Percentiles rank a stretch among this genome's conserved stretches.
Conservation (phyloP, 2,888 invertebrate species). For the Hartigia nigra region DNA sequence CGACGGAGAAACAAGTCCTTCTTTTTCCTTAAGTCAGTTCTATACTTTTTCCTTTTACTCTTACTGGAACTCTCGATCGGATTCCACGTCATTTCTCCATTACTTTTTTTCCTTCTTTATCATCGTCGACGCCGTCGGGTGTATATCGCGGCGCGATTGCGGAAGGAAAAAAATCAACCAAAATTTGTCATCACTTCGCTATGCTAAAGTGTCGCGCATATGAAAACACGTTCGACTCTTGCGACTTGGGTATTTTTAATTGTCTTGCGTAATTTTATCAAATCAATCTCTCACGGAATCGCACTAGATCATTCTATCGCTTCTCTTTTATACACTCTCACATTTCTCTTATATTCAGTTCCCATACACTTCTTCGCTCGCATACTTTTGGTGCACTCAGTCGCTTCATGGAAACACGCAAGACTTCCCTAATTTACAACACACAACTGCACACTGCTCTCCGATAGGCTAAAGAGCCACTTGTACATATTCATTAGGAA, state of each 20-base stretch:
- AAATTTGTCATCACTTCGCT: neutral
- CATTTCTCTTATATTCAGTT: neutral
- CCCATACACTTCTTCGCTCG: neutral
- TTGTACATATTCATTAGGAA: constrained; percentile 63
- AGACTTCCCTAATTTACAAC: neutral
- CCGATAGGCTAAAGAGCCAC: constrained; percentile 30
- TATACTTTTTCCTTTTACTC: neutral
- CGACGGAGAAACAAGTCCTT: neutral
- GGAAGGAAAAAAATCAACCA: neutral
- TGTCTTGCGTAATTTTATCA: neutral
- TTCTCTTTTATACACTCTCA: neutral
- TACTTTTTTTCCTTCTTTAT: neutral
- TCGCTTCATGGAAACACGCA: neutral
- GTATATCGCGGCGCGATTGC: constrained; percentile 12
- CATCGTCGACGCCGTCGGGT: neutral
- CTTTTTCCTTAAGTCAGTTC: constrained; percentile 18
- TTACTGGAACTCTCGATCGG: neutral
- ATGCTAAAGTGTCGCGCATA: neutral
- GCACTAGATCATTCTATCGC: neutral
- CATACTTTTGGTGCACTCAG: neutral
- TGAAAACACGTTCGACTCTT: neutral
- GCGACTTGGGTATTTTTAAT: neutral
- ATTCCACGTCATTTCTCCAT: neutral
- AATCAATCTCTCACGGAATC: neutral
- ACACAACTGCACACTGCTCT: constrained; percentile 18